phyloP scores from a whole-genome alignment of 1,140 invertebrate genomes.

The Propsilocerus akamusi region DNA sequence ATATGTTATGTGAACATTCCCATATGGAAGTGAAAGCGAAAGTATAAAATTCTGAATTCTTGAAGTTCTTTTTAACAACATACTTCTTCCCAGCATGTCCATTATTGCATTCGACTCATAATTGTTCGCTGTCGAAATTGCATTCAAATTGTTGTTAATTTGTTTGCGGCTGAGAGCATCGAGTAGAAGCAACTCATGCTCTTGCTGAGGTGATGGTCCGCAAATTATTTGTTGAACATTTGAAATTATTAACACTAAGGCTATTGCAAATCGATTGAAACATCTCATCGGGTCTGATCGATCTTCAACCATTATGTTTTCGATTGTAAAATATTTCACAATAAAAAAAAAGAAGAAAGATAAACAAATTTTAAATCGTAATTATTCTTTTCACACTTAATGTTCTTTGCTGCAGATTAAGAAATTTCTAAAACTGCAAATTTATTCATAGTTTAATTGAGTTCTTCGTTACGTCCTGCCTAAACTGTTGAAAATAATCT shows the following conservation, averaged over 20 bases:
- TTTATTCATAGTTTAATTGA: too few relatives aligned
- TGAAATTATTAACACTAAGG: slow-evolving; percentile 1
- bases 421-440: too few relatives aligned
- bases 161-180: slow-evolving; percentile 48
- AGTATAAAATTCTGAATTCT: not conserved
- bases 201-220: slow-evolving; percentile 39
- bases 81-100: slow-evolving; percentile 68
- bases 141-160: slow-evolving; percentile 23
- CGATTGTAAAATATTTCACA: too few relatives aligned
- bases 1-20: slow-evolving; percentile 4
- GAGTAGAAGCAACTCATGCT: slow-evolving; percentile 50
- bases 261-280: too few relatives aligned
- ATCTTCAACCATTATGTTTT: too few relatives aligned
- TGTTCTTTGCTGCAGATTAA: too few relatives aligned
- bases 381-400: too few relatives aligned
- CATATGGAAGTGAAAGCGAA: slow-evolving; percentile 2
- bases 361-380: too few relatives aligned
- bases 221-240: not conserved
- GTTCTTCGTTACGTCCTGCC: too few relatives aligned
- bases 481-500: too few relatives aligned
- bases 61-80: slow-evolving; percentile 18
- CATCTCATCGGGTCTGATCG: too few relatives aligned
- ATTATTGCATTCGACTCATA: slow-evolving; percentile 43
- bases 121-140: slow-evolving; percentile 21
- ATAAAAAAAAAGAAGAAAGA: too few relatives aligned